Evolutionary conservation across 2,797 vertebrate genomes (phyloP).

Genomic region (Epinephelus malabaricus): DNA sequence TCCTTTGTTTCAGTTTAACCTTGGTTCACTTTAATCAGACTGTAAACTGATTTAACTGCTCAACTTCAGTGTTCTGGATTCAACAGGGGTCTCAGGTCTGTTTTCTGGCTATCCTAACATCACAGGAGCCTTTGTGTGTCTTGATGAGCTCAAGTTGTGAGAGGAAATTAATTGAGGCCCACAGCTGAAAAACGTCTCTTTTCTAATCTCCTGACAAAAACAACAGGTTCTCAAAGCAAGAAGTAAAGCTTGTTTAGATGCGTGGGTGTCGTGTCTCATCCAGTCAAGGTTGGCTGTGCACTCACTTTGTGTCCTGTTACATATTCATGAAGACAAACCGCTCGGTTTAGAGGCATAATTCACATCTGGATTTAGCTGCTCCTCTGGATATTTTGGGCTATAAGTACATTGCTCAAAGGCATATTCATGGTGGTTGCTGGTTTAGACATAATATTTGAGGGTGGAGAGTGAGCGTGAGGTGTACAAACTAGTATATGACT

Average conservation of each 20-base stretch:
- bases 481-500: background rate
- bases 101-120: conserved; percentile 10
- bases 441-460: background rate
- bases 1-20: conserved; percentile 50
- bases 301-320: conserved; percentile 3
- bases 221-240: background rate
- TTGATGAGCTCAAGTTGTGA: background rate
- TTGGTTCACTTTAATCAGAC: conserved; percentile 65
- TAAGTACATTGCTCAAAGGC: background rate
- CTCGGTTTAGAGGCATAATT: background rate
- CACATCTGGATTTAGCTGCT: conserved; percentile 21
- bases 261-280: background rate
- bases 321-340: conserved; percentile 32
- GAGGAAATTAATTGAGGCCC: background rate
- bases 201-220: conserved; percentile 10
- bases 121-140: conserved; percentile 18
- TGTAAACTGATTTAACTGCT: conserved; percentile 52
- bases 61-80: conserved; percentile 51
- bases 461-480: background rate
- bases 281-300: background rate
- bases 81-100: conserved; percentile 23
- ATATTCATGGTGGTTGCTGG: background rate
- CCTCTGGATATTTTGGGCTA: background rate
- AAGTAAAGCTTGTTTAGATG: background rate
- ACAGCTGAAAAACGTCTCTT: background rate